Conservation (phyloP, 23 tunicate genomes). For the Corella eumyota region DNA sequence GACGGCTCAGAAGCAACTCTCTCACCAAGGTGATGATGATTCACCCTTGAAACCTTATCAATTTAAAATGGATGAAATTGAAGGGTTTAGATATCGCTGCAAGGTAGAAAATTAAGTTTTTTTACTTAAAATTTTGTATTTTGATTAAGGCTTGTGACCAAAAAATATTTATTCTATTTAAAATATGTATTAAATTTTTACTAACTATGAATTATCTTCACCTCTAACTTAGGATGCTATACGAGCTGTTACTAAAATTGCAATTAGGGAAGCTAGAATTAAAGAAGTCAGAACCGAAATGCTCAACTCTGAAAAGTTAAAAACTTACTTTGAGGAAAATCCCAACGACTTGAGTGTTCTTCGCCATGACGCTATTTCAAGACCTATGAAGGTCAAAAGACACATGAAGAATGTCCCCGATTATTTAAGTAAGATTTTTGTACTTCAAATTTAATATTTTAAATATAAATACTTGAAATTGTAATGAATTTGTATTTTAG, state of each 20-base stretch:
- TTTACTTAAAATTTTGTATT: not conserved
- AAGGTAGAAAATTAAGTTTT: conserved; percentile 11
- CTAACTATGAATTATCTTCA: not conserved
- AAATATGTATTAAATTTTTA: no score
- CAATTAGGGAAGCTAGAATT: conserved; percentile 48
- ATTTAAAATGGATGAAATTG: conserved; percentile 75
- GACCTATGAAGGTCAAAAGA: conserved; percentile 36
- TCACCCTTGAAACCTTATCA: conserved; percentile 53
- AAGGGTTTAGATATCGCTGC: conserved; percentile 80
- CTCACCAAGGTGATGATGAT: conserved; percentile 20
- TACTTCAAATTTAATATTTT: not conserved
- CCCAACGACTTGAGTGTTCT: conserved; percentile 60
- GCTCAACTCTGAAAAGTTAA: conserved; percentile 60
- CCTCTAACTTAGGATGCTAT: conserved; percentile 30
- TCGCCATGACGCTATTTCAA: conserved; percentile 52
- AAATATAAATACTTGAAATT: not conserved
- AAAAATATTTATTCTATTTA: no score
- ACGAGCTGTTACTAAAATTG: conserved; percentile 31
- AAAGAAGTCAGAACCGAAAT: conserved; percentile 60
- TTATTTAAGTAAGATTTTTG: conserved; percentile 45
- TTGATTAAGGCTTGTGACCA: no score
- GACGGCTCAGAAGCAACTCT: conserved; percentile 30
- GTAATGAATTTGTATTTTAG: not conserved
- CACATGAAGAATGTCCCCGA: conserved; percentile 91
- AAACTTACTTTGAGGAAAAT: conserved; percentile 68